A percentile compares a stretch with the other conserved stretches of the same genome.
phyloP scores from a whole-genome alignment of 1,140 invertebrate species.

The Drosophila orena region DNA sequence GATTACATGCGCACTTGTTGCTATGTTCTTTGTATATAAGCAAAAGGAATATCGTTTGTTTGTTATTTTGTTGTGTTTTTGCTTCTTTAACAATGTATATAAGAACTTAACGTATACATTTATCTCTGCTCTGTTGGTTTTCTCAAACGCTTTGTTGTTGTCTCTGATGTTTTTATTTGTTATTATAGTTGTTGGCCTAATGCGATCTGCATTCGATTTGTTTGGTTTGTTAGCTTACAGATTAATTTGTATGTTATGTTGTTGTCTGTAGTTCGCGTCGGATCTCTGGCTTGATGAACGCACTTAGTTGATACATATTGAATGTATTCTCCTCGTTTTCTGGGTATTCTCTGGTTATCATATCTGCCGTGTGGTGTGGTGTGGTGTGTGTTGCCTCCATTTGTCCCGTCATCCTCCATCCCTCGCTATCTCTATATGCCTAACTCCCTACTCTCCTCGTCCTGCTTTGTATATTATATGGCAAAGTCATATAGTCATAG shows the following conservation, averaged over 20 bases:
- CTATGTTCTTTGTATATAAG: constrained; percentile 62
- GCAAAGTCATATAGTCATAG: constrained; percentile 79
- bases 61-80: constrained; percentile 12
- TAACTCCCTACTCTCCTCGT: constrained; percentile 6
- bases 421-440: constrained; percentile 8
- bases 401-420: constrained; percentile 1
- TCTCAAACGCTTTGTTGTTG: constrained; percentile 30
- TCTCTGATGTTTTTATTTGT: constrained; percentile 37
- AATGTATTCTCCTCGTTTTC: constrained; percentile 5
- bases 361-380: constrained; percentile 11
- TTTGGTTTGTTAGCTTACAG: constrained; percentile 66
- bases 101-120: constrained; percentile 50
- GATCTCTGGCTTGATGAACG: constrained; percentile 18
- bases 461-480: constrained; percentile 54
- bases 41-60: constrained; percentile 78
- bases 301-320: constrained; percentile 17
- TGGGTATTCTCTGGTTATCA: constrained; percentile 6
- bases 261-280: constrained; percentile 22
- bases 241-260: constrained; percentile 58
- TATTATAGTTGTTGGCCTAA: constrained; percentile 56
- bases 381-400: constrained; percentile 11
- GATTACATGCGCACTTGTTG: constrained; percentile 57
- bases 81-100: constrained; percentile 55
- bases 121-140: constrained; percentile 21
- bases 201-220: constrained; percentile 41